Base-by-base conservation (phyloP, 30 jellyfish, hydroid and myxozoan species). In the Chironex yamaguchii region DNA sequence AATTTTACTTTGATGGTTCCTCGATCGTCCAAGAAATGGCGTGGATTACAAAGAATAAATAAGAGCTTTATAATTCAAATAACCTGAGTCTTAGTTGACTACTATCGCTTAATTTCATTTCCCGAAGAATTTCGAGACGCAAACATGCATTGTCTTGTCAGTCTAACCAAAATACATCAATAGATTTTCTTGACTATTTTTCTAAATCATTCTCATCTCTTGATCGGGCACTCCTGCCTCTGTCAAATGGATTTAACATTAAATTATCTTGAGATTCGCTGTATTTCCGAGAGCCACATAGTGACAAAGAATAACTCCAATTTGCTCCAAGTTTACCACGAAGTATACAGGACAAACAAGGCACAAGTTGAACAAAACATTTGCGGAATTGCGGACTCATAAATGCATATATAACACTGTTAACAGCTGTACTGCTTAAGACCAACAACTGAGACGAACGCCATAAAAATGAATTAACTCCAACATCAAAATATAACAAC, bases 311-410 rank as follows among this genome's bases (percentile, higher is more conserved):
- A 17, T 42, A 42, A 42, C 58, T 42, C 17, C 58, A 6, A 42
- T 17, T 42, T 42, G 13, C 58, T 42, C 17, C 17, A 9, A 6
- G 58, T 42, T 42, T 42, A 9, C 58, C 17, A 6, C 17, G 58
- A 17, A 42, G 58, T 42, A 42, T 42, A 17, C 58, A 42, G 9
- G 58, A 9, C 17, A 54, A 85, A 54, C 95, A 92, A 26, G 92
- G 89, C 34, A 92, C 36, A 25, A 87, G 33, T 11, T 82, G 81
- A 71, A 70, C 87, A 81, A 92, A 92, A 65, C 97, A 78, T 27
- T 73, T 71, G 34, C 90, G 75, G 49, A 92, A 92, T 58, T 93
- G 92, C 36, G 95, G 96, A 34, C 98, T 92, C 92, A 87, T 86
- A 36, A 92, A 81, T 48, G 97, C 97, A 77, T 92, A 92, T 4